Percentiles rank a stretch among this genome's conserved stretches.
phyloP scores from a whole-genome alignment of 2,797 vertebrate species.

The Vultur gryphus region DNA sequence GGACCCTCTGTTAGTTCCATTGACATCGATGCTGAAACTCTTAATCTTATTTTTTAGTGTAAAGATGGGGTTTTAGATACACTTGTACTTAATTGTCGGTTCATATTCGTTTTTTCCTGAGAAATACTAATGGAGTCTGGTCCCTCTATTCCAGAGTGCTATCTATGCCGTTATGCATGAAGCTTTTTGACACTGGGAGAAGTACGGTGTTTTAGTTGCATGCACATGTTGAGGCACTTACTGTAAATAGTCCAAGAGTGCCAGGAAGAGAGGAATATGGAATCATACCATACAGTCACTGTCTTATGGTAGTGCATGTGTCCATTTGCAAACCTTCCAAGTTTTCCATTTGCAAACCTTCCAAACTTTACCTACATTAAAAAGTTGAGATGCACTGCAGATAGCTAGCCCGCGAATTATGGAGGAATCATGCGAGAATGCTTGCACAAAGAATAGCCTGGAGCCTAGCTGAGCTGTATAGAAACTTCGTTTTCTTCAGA shows the following conservation, averaged over 20 bases:
- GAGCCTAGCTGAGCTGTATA: not conserved
- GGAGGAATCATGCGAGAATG: not conserved
- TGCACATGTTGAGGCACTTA: not conserved
- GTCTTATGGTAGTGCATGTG: too few species aligned
- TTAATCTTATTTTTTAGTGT: not conserved
- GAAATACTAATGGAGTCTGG: not conserved
- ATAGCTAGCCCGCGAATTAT: not conserved
- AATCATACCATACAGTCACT: not conserved
- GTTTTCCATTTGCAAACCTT: not conserved
- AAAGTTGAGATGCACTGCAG: not conserved
- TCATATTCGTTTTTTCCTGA: not conserved
- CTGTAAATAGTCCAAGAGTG: not conserved
- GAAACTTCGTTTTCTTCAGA: not conserved
- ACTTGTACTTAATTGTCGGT: not conserved
- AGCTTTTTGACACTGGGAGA: not conserved
- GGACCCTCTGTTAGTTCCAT: not conserved
- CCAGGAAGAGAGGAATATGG: not conserved
- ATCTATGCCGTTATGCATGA: rapidly evolving
- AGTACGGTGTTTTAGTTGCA: not conserved
- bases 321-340: not conserved
- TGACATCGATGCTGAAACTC: not conserved
- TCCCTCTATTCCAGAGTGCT: not conserved
- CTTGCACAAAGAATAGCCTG: not conserved
- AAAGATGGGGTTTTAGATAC: not conserved
- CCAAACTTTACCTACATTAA: not conserved